These are phyloP conservation scores for Macrostomum lignano DNA, from an alignment of 1,140 invertebrate genomes.

Conservation along the genomic window DNA sequence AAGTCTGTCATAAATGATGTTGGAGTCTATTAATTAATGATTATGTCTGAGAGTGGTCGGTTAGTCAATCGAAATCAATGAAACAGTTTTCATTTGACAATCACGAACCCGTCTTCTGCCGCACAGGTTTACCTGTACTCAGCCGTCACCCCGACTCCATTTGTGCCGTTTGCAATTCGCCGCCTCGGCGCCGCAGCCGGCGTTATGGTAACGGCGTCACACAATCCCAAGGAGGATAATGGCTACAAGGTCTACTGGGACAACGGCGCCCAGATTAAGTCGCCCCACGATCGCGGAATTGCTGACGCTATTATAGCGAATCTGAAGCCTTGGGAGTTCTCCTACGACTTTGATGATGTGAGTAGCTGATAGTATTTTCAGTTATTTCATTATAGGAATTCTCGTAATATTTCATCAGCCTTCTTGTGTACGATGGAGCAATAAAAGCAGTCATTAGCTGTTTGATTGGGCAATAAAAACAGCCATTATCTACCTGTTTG, in stretches of 20 bases:
- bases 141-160: conserved; percentile 57
- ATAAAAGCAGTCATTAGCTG: too few relatives aligned
- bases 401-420: too few relatives aligned
- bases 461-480: too few relatives aligned
- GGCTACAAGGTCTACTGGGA: conserved; percentile 92
- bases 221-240: conserved; percentile 95
- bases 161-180: conserved; percentile 50
- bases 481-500: too few relatives aligned
- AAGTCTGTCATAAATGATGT: conserved; percentile 47
- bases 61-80: too few relatives aligned
- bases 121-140: conserved; percentile 57
- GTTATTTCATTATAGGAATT: too few relatives aligned
- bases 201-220: conserved; percentile 85
- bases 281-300: conserved; percentile 62
- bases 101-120: too few relatives aligned
- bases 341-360: conserved; percentile 35
- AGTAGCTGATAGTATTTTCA: too few relatives aligned
- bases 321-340: conserved; percentile 38
- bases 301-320: conserved; percentile 45
- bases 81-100: too few relatives aligned
- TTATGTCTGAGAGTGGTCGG: too few relatives aligned
- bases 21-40: too few relatives aligned
- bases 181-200: conserved; percentile 44
- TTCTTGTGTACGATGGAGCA: too few relatives aligned
- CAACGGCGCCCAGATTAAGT: conserved; percentile 71